Percentiles rank a stretch among this genome's conserved stretches.
Conservation (phyloP, 2,113 vertebrate genomes). For the Sula dactylatra region DNA sequence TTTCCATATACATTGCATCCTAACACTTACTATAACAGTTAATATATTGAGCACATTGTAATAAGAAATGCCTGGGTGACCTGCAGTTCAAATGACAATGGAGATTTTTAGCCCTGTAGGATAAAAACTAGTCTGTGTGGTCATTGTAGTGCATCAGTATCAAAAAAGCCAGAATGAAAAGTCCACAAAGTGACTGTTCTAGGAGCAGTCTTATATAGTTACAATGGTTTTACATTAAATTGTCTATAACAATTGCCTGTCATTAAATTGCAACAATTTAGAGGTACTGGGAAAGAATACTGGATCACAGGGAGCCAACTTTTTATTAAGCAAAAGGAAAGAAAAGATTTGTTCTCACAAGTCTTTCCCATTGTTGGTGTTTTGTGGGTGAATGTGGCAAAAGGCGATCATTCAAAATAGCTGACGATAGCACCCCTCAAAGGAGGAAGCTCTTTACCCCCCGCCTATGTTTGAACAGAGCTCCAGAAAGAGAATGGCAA, state of each 20-base stretch:
- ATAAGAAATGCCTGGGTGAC: neutral
- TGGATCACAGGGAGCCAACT: neutral
- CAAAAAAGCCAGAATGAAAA: neutral
- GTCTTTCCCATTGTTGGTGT: neutral
- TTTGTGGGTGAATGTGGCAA: neutral
- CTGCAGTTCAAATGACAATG: neutral
- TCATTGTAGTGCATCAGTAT: neutral
- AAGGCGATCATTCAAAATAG: neutral
- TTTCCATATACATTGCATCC: neutral
- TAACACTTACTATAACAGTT: neutral
- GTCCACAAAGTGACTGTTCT: neutral
- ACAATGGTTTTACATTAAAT: neutral
- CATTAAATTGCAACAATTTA: neutral
- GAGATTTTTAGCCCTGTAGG: neutral
- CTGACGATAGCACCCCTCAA: neutral
- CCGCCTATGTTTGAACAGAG: neutral
- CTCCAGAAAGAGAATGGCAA: neutral
- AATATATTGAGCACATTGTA: neutral
- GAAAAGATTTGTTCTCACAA: neutral
- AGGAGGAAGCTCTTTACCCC: neutral
- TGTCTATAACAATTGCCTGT: neutral
- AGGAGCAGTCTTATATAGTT: neutral
- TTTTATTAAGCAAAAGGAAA: neutral
- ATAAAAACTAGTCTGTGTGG: neutral
- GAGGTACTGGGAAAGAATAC: neutral